Evolutionary conservation across 2,797 vertebrate species (phyloP).

Genomic region (Columba guinea): DNA sequence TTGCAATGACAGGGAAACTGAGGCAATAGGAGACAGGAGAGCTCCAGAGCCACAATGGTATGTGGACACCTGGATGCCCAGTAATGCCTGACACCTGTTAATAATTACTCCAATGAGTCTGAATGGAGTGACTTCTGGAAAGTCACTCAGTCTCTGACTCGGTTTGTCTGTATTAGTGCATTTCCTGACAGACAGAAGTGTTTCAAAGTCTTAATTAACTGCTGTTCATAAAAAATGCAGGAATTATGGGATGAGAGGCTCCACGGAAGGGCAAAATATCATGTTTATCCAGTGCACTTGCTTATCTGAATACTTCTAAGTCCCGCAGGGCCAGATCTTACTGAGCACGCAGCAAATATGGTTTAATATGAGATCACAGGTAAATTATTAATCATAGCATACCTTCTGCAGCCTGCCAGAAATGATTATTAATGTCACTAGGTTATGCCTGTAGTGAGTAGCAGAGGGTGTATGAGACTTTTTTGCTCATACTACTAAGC

Average conservation of each 20-base stretch:
- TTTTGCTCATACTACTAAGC: accelerated
- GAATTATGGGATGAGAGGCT: background rate
- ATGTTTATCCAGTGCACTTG: background rate
- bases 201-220: background rate
- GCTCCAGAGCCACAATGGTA: accelerated
- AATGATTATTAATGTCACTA: background rate
- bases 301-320: background rate
- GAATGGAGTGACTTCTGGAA: background rate
- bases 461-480: background rate
- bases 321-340: background rate
- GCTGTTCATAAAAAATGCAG: background rate
- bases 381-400: constrained; percentile 28
- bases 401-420: background rate
- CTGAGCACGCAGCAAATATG: background rate
- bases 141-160: background rate
- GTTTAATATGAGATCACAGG: background rate
- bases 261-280: constrained; percentile 41
- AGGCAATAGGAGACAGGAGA: background rate
- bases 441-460: background rate
- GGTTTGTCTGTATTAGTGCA: accelerated
- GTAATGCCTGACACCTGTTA: accelerated
- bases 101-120: background rate
- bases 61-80: background rate
- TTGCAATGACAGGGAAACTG: background rate
- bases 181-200: background rate